Evolutionary conservation across 2,888 invertebrate species (phyloP).

Genomic region (Drosophila hawaiiensis): DNA sequence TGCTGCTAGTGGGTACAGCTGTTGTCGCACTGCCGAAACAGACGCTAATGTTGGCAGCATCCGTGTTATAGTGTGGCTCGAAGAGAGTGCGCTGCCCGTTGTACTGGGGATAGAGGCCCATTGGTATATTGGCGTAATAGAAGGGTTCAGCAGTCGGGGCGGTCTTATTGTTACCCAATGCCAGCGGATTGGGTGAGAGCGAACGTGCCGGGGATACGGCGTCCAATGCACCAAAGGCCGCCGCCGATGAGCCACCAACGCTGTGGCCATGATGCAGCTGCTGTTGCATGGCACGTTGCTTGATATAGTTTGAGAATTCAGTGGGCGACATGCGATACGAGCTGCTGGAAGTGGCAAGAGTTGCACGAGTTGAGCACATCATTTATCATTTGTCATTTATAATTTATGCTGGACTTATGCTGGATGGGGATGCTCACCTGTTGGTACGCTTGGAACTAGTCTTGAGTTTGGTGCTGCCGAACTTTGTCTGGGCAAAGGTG

Average conservation of each 20-base stretch:
- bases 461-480: conserved; percentile 99
- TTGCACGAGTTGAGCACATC: not conserved
- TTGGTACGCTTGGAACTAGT: conserved; percentile 97
- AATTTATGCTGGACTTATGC: not conserved
- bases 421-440: conserved; percentile 86
- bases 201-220: conserved; percentile 88
- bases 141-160: conserved; percentile 85
- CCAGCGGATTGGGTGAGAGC: conserved; percentile 87
- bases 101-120: conserved; percentile 84
- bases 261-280: conserved; percentile 87
- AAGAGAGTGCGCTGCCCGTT: conserved; percentile 82
- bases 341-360: conserved; percentile 60
- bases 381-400: too few relatives aligned
- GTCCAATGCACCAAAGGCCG: conserved; percentile 86
- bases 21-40: conserved; percentile 46
- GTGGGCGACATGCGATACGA: conserved; percentile 96
- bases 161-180: conserved; percentile 84
- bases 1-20: conserved; percentile 16
- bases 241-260: conserved; percentile 78
- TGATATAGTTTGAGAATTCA: conserved; percentile 98
- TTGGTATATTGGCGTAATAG: conserved; percentile 87
- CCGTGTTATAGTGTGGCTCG: conserved; percentile 81
- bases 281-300: conserved; percentile 96
- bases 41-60: conserved; percentile 55
- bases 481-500: conserved; percentile 99